These are phyloP conservation scores for Saccostrea cuccullata DNA, from an alignment of 1,140 invertebrate species.

Conservation along the genomic window DNA sequence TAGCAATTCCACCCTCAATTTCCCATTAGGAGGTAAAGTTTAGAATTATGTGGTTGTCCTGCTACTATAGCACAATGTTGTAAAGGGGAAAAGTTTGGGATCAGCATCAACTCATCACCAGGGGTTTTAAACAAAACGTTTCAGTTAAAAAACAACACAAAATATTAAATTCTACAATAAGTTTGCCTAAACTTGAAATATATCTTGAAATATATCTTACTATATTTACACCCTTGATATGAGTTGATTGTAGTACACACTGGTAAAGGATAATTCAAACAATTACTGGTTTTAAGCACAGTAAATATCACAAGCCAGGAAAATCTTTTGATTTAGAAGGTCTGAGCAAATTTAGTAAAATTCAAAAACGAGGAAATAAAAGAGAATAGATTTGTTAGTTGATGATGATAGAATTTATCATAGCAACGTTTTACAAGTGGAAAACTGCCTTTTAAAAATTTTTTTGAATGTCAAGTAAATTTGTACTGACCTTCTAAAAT, in stretches of 20 bases:
- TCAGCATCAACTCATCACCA: background rate
- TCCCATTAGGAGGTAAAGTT: conserved; percentile 16
- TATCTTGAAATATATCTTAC: background rate
- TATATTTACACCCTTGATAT: background rate
- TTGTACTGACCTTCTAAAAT: too few relatives aligned
- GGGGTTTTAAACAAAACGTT: background rate
- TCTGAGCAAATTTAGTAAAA: background rate
- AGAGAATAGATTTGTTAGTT: background rate
- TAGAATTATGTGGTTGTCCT: background rate
- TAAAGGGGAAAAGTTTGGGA: background rate
- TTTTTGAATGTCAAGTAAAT: too few relatives aligned
- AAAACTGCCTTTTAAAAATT: too few relatives aligned
- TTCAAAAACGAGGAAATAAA: background rate
- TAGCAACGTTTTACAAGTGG: too few relatives aligned
- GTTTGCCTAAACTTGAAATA: background rate
- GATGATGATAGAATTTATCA: background rate
- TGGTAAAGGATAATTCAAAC: background rate
- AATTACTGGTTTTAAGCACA: background rate
- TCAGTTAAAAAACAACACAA: too few relatives aligned
- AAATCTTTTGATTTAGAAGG: background rate
- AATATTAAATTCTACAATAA: background rate
- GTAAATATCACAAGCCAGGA: background rate
- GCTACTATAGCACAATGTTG: background rate
- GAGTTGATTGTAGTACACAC: conserved; percentile 1
- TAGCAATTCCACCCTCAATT: conserved; percentile 24